Percentiles rank a stretch among this genome's conserved stretches.
Conservation (phyloP, 2,797 vertebrate genomes). For the Anisognathus igniventris region DNA sequence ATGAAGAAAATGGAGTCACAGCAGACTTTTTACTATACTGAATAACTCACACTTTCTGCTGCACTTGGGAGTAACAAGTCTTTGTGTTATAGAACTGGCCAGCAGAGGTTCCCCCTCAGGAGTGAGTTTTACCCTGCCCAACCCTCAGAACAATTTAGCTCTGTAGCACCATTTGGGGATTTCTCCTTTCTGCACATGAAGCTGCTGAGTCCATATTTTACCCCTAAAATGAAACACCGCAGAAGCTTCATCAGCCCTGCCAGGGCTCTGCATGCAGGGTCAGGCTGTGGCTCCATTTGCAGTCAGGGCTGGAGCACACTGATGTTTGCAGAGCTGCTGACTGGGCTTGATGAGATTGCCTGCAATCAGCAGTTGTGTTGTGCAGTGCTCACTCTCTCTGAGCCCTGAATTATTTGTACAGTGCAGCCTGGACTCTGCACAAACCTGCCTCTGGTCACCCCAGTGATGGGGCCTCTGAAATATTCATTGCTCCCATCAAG, state of each 20-base stretch:
- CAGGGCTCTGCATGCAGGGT: neutral
- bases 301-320: neutral
- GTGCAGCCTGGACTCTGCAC: neutral
- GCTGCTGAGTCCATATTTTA: neutral
- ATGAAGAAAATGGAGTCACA: neutral
- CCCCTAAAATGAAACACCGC: neutral
- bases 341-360: neutral
- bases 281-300: neutral
- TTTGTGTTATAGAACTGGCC: neutral
- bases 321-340: constrained; percentile 29
- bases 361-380: neutral
- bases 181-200: neutral
- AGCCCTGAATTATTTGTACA: neutral
- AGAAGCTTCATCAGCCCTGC: neutral
- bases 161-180: neutral
- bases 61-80: neutral
- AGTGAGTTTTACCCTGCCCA: neutral
- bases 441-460: neutral
- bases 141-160: neutral
- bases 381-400: neutral
- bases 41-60: neutral
- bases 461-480: neutral
- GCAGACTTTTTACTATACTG: neutral
- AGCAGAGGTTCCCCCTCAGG: neutral
- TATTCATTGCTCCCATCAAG: neutral